These are phyloP conservation scores for Chlorodrepanis virens DNA, from an alignment of 2,113 vertebrate species.

Conservation along the genomic window DNA sequence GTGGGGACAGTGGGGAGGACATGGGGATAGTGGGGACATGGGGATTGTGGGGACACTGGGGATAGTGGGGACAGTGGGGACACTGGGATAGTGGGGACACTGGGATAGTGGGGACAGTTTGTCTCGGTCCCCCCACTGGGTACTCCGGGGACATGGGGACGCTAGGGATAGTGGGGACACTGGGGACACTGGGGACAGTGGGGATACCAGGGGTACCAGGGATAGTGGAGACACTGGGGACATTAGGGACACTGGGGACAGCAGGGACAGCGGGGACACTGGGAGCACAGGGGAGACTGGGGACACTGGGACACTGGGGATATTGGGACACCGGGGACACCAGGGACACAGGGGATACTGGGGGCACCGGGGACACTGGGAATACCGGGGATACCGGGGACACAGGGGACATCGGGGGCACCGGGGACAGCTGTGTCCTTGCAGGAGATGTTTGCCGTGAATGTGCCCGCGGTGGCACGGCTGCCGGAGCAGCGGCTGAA, in stretches of 20 bases:
- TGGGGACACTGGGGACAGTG: background rate
- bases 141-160: too few relatives aligned
- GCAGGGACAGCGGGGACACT: too few relatives aligned
- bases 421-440: background rate
- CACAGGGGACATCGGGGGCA: too few relatives aligned
- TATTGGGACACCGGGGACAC: too few relatives aligned
- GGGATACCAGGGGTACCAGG: too few relatives aligned
- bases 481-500: background rate
- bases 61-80: fast-evolving
- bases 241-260: background rate
- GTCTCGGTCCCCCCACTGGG: too few relatives aligned
- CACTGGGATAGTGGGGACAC: background rate
- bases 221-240: background rate
- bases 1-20: too few relatives aligned
- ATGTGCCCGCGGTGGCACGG: background rate
- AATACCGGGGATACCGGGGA: background rate
- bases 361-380: background rate
- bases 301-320: fast-evolving
- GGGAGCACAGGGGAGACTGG: too few relatives aligned
- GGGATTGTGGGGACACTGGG: fast-evolving
- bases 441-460: background rate
- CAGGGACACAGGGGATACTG: too few relatives aligned
- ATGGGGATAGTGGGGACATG: too few relatives aligned
- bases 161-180: too few relatives aligned
- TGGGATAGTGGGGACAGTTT: background rate